Conservation (phyloP, 2,888 invertebrate species). For the Drosophila gaucha region DNA sequence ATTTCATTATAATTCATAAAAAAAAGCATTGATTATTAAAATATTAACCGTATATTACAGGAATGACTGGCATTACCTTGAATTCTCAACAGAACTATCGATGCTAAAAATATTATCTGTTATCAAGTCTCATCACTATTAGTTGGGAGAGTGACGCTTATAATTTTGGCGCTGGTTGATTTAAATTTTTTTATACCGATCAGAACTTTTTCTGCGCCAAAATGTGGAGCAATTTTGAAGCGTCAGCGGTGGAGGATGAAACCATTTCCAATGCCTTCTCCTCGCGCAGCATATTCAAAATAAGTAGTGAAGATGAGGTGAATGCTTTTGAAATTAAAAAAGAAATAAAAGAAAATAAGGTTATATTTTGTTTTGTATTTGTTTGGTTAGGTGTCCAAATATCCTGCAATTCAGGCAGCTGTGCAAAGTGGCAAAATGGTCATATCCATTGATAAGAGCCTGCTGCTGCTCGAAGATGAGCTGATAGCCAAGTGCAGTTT, state of each 20-base stretch:
- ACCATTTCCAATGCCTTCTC: slow-evolving; percentile 83
- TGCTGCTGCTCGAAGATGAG: slow-evolving; percentile 83
- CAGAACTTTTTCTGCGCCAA: slow-evolving; percentile 1
- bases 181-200: slow-evolving; percentile 31
- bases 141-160: slow-evolving; percentile 49
- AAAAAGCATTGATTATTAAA: neutral
- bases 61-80: too few relatives aligned
- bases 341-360: neutral
- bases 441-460: slow-evolving; percentile 81
- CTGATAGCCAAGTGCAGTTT: slow-evolving; percentile 81
- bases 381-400: slow-evolving; percentile 69
- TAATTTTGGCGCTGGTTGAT: slow-evolving; percentile 59
- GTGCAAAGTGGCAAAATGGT: slow-evolving; percentile 83
- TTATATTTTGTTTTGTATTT: neutral
- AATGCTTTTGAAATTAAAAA: neutral
- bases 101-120: slow-evolving; percentile 6
- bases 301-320: slow-evolving; percentile 81
- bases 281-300: slow-evolving; percentile 82
- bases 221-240: slow-evolving; percentile 84
- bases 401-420: slow-evolving; percentile 79
- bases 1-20: neutral
- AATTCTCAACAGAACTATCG: slow-evolving; percentile 12
- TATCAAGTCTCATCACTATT: neutral
- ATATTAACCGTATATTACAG: neutral
- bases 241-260: slow-evolving; percentile 82